Evolutionary conservation across 1,140 invertebrate genomes (phyloP).

Genomic region (Maconellicoccus hirsutus): DNA sequence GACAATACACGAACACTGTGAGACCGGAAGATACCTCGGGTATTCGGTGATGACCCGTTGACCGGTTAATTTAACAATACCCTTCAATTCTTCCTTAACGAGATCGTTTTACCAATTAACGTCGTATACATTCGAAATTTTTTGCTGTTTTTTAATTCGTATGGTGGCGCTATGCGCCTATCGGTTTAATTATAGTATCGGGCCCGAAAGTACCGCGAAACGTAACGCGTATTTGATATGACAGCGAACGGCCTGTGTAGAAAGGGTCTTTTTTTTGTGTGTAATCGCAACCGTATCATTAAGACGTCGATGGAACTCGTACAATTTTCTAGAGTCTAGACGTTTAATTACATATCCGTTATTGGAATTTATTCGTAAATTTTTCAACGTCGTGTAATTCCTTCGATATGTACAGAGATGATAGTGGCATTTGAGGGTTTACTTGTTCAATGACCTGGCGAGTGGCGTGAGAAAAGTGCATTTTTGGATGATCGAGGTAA

Average conservation of each 20-base stretch:
- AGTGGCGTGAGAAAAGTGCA: no score
- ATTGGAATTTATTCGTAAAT: neutral
- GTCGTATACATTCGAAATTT: neutral
- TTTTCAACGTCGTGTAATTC: no score
- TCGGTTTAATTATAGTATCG: slow-evolving; percentile 6
- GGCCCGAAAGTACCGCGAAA: slow-evolving; percentile 12
- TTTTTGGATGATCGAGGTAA: no score
- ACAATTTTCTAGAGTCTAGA: slow-evolving; percentile 5
- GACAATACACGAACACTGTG: neutral
- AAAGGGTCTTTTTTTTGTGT: neutral
- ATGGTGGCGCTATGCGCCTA: neutral
- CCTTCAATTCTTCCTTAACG: neutral
- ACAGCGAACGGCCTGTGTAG: neutral
- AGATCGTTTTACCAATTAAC: neutral
- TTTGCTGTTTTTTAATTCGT: neutral
- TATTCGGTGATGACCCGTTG: neutral
- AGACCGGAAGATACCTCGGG: neutral
- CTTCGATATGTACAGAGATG: no score
- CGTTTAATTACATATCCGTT: slow-evolving; percentile 17
- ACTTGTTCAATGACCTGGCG: neutral
- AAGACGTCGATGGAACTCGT: neutral
- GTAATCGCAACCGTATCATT: slow-evolving; percentile 10
- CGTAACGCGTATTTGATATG: neutral
- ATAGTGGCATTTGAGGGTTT: neutral
- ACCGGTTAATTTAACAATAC: slow-evolving; percentile 2